Conservation (phyloP, 2,888 invertebrate genomes). For the Drosophila nigricruria region DNA sequence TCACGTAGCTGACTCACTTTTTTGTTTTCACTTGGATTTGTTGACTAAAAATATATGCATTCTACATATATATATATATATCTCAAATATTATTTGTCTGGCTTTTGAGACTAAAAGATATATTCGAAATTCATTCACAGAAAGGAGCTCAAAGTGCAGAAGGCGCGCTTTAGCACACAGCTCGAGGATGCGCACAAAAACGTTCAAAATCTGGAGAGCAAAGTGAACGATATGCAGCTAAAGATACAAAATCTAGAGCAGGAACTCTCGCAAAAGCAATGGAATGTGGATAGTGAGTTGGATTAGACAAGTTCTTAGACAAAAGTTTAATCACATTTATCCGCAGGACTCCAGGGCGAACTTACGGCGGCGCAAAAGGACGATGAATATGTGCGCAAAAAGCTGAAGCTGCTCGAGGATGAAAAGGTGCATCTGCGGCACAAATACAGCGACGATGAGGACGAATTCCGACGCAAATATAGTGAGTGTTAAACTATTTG, state of each 20-base stretch:
- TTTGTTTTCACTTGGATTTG: conserved; percentile 47
- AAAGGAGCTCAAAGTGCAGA: conserved; percentile 84
- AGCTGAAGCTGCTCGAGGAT: conserved; percentile 83
- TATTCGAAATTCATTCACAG: conserved; percentile 50
- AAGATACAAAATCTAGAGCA: conserved; percentile 84
- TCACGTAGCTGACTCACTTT: conserved; percentile 65
- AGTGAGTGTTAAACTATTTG: conserved; percentile 55
- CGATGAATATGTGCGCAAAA: conserved; percentile 84
- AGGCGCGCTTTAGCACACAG: conserved; percentile 83
- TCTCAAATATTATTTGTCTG: conserved; percentile 34
- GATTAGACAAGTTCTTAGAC: too few relatives aligned
- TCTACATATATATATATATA: not conserved
- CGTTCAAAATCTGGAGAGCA: conserved; percentile 81
- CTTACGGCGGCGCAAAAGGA: conserved; percentile 84
- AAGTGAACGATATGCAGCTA: conserved; percentile 82
- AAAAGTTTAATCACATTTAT: not conserved
- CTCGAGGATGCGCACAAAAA: conserved; percentile 84
- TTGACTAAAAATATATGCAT: conserved; percentile 49
- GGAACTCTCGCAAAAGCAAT: conserved; percentile 84
- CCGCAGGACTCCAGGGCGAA: conserved; percentile 84
- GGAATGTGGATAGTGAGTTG: conserved; percentile 85
- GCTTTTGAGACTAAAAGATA: conserved; percentile 33
- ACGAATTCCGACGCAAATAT: conserved; percentile 83
- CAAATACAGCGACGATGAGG: conserved; percentile 83
- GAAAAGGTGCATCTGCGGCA: conserved; percentile 83